A percentile compares a stretch with the other conserved stretches of the same genome.
phyloP scores from a whole-genome alignment of 35 echinoderm and acorn worm species.

The Anneissia japonica region DNA sequence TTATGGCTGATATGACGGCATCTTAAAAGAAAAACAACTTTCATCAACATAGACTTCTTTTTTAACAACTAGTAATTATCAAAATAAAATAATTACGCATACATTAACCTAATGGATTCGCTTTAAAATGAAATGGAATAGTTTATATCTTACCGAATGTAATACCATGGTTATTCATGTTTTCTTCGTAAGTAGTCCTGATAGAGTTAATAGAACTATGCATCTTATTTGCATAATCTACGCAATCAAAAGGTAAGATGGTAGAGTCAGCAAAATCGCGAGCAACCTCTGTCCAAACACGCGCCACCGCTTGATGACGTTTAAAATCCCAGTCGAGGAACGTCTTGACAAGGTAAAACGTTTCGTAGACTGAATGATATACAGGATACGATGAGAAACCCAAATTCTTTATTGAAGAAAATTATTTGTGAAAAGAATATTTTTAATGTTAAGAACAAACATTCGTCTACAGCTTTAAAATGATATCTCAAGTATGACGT shows the following conservation, averaged over 20 bases:
- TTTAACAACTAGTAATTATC: too few species aligned
- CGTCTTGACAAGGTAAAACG: slow-evolving; percentile 34
- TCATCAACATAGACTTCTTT: too few species aligned
- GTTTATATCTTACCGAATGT: slow-evolving; percentile 98
- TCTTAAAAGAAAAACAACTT: slow-evolving; percentile 55
- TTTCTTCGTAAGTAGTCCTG: slow-evolving; percentile 40
- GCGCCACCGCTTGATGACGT: slow-evolving; percentile 27
- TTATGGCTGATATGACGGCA: slow-evolving; percentile 52
- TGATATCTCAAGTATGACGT: too few species aligned
- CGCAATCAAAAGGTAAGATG: slow-evolving; percentile 66
- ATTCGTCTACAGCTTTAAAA: too few species aligned
- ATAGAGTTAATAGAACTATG: slow-evolving; percentile 35
- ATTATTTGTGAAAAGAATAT: too few species aligned
- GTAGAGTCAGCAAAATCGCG: slow-evolving; percentile 60
- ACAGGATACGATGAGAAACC: slow-evolving; percentile 16
- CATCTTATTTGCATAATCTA: slow-evolving; percentile 49
- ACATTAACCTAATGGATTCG: too few species aligned
- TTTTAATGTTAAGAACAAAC: too few species aligned
- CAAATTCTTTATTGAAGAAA: not conserved
- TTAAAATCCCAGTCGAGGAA: slow-evolving; percentile 40
- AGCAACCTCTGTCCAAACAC: slow-evolving; percentile 75
- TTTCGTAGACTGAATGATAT: slow-evolving; percentile 55
- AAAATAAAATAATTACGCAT: too few species aligned
- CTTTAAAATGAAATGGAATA: too few species aligned
- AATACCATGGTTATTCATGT: slow-evolving; percentile 49